Evolutionary conservation across 2,888 invertebrate species (phyloP).

Genomic region (Pachliopta kotzebuea): DNA sequence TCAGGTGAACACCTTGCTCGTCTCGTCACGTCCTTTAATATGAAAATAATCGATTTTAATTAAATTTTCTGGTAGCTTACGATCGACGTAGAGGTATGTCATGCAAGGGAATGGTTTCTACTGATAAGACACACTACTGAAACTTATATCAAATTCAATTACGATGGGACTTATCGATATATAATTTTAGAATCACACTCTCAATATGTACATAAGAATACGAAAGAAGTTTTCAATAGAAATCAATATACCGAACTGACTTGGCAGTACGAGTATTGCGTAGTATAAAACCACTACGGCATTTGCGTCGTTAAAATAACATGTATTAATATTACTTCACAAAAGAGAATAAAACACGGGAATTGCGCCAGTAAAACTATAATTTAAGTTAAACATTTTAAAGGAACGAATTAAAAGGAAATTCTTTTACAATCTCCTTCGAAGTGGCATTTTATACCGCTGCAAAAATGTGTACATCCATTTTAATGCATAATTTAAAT

Average conservation of each 20-base stretch:
- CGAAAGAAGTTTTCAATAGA: too few relatives aligned
- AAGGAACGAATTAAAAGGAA: conserved; percentile 12
- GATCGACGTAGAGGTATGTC: too few relatives aligned
- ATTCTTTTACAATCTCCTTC: conserved; percentile 17
- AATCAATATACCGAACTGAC: not conserved
- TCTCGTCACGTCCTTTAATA: too few relatives aligned
- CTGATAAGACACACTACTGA: too few relatives aligned
- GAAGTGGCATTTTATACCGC: conserved; percentile 25
- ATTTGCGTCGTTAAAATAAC: conserved; percentile 1
- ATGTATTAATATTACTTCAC: not conserved
- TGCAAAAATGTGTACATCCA: conserved; percentile 24
- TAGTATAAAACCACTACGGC: not conserved
- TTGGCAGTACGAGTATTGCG: not conserved
- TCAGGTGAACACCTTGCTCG: too few relatives aligned
- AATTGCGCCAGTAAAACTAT: conserved; percentile 11
- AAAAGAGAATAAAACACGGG: conserved; percentile 6
- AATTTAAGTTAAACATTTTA: conserved; percentile 14
- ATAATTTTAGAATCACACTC: too few relatives aligned
- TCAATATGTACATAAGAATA: too few relatives aligned
- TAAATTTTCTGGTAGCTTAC: too few relatives aligned
- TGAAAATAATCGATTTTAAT: too few relatives aligned
- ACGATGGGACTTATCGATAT: too few relatives aligned
- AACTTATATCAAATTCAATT: too few relatives aligned
- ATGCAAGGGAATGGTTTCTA: too few relatives aligned
- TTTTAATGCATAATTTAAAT: conserved; percentile 30